These are phyloP conservation scores for Gandaritis pyraliata DNA, from an alignment of 2,888 invertebrate genomes.

Conservation along the genomic window DNA sequence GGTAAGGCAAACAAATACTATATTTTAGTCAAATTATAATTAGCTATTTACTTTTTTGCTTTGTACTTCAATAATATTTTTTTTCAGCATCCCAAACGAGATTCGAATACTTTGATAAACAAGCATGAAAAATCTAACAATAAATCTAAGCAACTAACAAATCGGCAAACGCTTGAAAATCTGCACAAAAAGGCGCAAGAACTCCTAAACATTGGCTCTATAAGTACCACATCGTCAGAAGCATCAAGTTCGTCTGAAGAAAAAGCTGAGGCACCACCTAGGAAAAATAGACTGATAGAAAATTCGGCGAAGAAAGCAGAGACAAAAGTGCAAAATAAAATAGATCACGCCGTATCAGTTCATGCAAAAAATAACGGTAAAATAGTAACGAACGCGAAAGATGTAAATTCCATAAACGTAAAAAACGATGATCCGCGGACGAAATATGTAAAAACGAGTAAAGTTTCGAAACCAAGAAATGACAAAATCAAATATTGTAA, in stretches of 20 bases:
- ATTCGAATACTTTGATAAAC: slow-evolving; percentile 30
- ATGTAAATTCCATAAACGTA: slow-evolving; percentile 19
- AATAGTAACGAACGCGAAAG: slow-evolving; percentile 24
- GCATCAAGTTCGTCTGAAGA: slow-evolving; percentile 50
- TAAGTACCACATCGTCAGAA: slow-evolving; percentile 68
- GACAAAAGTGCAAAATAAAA: slow-evolving; percentile 18
- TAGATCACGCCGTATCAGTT: slow-evolving; percentile 12
- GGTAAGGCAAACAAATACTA: slow-evolving; percentile 21
- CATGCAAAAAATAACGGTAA: slow-evolving; percentile 25
- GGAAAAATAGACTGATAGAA: slow-evolving; percentile 31
- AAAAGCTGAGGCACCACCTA: slow-evolving; percentile 40
- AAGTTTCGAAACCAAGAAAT: slow-evolving; percentile 27
- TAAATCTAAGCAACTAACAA: slow-evolving; percentile 49
- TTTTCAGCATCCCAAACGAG: slow-evolving; percentile 33
- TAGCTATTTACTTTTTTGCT: too few species aligned
- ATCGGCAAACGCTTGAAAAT: slow-evolving; percentile 63
- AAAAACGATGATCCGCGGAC: slow-evolving; percentile 16
- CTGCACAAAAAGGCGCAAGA: slow-evolving; percentile 76
- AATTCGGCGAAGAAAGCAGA: slow-evolving; percentile 19
- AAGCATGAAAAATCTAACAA: slow-evolving; percentile 39
- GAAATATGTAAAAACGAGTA: slow-evolving; percentile 24
- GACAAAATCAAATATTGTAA: slow-evolving; percentile 31
- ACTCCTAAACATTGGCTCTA: slow-evolving; percentile 65
- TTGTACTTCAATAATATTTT: background rate
- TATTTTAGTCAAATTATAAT: slow-evolving; percentile 1